Conservation (phyloP, 2,888 invertebrate species). For the Eupithecia abbreviata region DNA sequence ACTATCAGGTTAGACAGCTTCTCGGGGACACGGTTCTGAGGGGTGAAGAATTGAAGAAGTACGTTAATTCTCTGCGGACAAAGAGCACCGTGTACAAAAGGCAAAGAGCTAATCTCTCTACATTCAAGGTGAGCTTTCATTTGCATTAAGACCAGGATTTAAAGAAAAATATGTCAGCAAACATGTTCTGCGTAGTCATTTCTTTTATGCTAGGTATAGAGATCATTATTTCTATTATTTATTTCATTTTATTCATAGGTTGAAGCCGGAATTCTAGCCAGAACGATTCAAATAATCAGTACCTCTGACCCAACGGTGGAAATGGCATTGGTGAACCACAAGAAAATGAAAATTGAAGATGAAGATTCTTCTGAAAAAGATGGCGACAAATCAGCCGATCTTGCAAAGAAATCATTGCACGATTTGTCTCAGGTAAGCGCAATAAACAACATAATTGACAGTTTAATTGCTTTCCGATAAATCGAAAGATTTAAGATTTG, state of each 20-base stretch:
- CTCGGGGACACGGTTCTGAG: constrained; percentile 88
- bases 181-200: constrained; percentile 10
- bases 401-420: constrained; percentile 74
- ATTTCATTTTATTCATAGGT: constrained; percentile 68
- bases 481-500: constrained; percentile 28
- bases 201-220: constrained; percentile 7
- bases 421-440: constrained; percentile 75
- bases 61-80: constrained; percentile 90
- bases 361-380: constrained; percentile 84
- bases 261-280: constrained; percentile 89
- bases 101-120: constrained; percentile 89
- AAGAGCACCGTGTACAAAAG: constrained; percentile 93
- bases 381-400: constrained; percentile 64
- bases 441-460: constrained; percentile 14
- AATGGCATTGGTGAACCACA: constrained; percentile 79
- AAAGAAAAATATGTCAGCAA: constrained; percentile 28
- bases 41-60: constrained; percentile 93
- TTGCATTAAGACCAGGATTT: constrained; percentile 34
- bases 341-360: constrained; percentile 78
- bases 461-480: constrained; percentile 29
- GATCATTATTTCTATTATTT: background rate
- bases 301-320: constrained; percentile 82
- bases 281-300: constrained; percentile 90
- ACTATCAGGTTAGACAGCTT: constrained; percentile 73
- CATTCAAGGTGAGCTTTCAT: constrained; percentile 80